These are phyloP conservation scores for Diabrotica balteata DNA, from an alignment of 2,888 invertebrate species.

Conservation along the genomic window DNA sequence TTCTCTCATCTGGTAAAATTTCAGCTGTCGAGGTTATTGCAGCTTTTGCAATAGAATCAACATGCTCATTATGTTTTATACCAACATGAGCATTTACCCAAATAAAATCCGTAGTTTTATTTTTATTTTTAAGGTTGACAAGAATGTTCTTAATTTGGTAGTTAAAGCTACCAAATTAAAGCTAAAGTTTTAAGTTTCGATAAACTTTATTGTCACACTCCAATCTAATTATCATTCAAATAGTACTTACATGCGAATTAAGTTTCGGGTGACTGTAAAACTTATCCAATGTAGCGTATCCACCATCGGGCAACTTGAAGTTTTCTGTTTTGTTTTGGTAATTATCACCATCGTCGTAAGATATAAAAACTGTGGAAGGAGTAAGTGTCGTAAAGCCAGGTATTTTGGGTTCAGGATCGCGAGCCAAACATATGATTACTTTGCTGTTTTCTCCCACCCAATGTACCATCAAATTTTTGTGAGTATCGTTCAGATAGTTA, in stretches of 20 bases:
- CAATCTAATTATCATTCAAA: no score
- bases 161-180: no score
- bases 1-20: no score
- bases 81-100: no score
- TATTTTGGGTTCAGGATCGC: constrained; percentile 69
- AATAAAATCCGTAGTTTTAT: no score
- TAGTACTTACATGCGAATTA: constrained; percentile 76
- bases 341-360: constrained; percentile 84
- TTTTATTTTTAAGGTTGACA: no score
- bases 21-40: no score
- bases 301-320: constrained; percentile 66
- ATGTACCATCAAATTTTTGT: constrained; percentile 89
- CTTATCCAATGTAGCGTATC: constrained; percentile 76
- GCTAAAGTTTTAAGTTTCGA: no score
- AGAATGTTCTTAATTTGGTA: no score
- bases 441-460: constrained; percentile 91
- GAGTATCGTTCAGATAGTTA: constrained; percentile 79
- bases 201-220: no score
- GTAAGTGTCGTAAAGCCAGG: constrained; percentile 56
- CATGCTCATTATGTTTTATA: no score
- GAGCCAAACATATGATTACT: constrained; percentile 85
- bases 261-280: constrained; percentile 85
- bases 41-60: no score
- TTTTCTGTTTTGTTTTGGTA: constrained; percentile 77
- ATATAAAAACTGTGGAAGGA: constrained; percentile 82